phyloP scores from a whole-genome alignment of 2,113 vertebrate species.

The Chaetodon auriga region DNA sequence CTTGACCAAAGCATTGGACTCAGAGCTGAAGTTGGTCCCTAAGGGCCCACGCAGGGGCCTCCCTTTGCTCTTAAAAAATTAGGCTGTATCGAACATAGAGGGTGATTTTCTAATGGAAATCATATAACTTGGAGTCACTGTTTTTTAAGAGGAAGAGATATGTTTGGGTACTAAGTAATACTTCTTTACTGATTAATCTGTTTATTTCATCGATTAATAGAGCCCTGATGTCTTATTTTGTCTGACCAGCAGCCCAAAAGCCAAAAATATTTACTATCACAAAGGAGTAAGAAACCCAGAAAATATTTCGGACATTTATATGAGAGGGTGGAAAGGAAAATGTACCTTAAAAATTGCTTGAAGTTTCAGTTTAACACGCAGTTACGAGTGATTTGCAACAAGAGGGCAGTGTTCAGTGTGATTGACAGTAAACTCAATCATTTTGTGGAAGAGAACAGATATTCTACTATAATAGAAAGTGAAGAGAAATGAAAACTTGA shows the following conservation, averaged over 20 bases:
- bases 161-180: background rate
- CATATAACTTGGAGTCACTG: background rate
- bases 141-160: background rate
- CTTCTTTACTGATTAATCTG: background rate
- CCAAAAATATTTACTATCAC: background rate
- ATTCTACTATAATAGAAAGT: background rate
- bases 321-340: too few relatives aligned
- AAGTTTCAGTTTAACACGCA: background rate
- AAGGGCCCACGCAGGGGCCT: background rate
- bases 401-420: background rate
- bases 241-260: too few relatives aligned
- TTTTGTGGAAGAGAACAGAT: background rate
- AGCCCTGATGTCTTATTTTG: too few relatives aligned
- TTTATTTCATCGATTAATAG: too few relatives aligned
- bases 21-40: conserved; percentile 9
- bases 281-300: background rate
- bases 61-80: conserved; percentile 2
- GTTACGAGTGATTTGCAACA: background rate
- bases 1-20: background rate
- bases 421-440: background rate
- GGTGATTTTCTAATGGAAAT: background rate
- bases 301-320: too few relatives aligned
- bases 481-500: background rate
- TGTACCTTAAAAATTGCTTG: too few relatives aligned
- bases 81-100: background rate